Evolutionary conservation across 2,797 vertebrate genomes (phyloP).

Genomic region (Moxostoma hubbsi): DNA sequence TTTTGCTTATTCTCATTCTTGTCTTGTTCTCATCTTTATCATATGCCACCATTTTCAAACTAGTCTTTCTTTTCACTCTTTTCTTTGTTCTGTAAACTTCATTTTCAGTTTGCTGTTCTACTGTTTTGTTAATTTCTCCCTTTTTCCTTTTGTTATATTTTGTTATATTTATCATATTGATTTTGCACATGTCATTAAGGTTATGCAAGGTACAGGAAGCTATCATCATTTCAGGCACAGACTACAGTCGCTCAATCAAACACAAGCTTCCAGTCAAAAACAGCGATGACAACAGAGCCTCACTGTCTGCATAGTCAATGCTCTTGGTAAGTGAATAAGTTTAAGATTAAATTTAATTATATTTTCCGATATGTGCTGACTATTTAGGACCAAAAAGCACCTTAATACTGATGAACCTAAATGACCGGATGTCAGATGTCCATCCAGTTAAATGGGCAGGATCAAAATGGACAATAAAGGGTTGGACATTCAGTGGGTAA

Average conservation of each 20-base stretch:
- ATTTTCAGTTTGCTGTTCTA: constrained; percentile 19
- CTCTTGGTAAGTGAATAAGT: constrained; percentile 47
- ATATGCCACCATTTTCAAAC: constrained; percentile 98
- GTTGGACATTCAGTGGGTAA: no score
- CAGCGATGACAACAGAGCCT: constrained; percentile 79
- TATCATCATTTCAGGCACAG: constrained; percentile 82
- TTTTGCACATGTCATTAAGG: constrained; percentile 87
- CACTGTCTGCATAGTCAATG: constrained; percentile 49
- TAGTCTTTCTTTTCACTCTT: constrained; percentile 99
- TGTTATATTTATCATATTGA: constrained; percentile 56
- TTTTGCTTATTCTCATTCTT: constrained; percentile 99
- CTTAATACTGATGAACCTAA: neutral
- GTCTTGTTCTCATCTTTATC: constrained; percentile 99
- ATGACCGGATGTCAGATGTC: no score
- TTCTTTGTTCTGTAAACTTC: constrained; percentile 95
- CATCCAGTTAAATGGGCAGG: no score
- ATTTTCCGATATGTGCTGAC: neutral
- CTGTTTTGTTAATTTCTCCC: constrained; percentile 75
- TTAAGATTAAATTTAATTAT: neutral
- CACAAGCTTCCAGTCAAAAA: constrained; percentile 74
- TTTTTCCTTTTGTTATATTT: constrained; percentile 79
- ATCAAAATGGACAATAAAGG: no score
- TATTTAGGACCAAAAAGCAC: neutral
- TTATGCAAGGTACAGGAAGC: constrained; percentile 86
- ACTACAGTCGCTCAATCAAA: constrained; percentile 73